Evolutionary conservation across 1,140 invertebrate genomes (phyloP), one percentile per base, ranked within the genome.

Genomic region (Octopus bimaculoides): DNA sequence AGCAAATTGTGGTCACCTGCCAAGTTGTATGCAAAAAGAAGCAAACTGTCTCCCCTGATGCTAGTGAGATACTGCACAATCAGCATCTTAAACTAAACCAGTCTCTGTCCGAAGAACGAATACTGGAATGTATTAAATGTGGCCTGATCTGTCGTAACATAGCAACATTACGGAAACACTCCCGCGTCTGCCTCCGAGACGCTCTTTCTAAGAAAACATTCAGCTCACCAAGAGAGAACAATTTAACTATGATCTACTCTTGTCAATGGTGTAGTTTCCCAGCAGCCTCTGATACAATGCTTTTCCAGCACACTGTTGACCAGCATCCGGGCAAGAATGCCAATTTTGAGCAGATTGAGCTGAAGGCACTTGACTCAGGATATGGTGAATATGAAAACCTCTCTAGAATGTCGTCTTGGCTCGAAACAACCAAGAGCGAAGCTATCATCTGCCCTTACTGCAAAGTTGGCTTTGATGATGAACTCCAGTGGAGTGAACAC

Each of bases 1-100:
- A 85, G 76, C 85, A 86, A 79, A 84, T 87, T 7, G 84, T 82
- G 54, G 86, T 87, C 5, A 84, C 85, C 54, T 83, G 83, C 41
- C 86, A 87, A 77, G 79, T 87, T 9, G 82, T 87, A n/a, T 87
- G 86, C 76, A 82, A 84, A 66, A 84, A 86, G 52, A 75, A 75
- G 41, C 74, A 75, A 52, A 52, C 74, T 7, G 26, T 53, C 20
- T 53, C 74, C 20, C 26, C 26, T 6, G 74, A 75, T 41, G 17
- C 14, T n/a, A 52, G 74, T 41, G 74, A 75, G 41, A 75, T 9
- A 41, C 41, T 20, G 5, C 66, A 71, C 8, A 14, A 71, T 5
- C 66, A 71, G 26, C 66, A 71, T 6, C 9, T 71, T 71, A 71
- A 71, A 6, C 66, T 71, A 9, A 14, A 71, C 14, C 66, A 20